Evolutionary conservation across 2,113 vertebrate species (phyloP), one percentile per base, ranked within the genome.

Genomic region (Galemys pyrenaicus): DNA sequence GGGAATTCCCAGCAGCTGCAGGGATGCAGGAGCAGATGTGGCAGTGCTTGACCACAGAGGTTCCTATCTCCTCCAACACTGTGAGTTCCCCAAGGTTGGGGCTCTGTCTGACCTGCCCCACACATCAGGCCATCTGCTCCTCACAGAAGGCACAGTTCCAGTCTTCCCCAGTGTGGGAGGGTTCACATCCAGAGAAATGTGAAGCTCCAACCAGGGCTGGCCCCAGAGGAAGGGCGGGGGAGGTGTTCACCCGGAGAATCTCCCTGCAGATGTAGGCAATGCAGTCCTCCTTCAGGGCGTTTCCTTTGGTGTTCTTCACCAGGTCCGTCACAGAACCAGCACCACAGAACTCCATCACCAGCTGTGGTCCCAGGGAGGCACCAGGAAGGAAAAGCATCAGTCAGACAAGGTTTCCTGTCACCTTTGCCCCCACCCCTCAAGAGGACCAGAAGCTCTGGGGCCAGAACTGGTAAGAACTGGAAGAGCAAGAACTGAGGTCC

Each of bases 321-420:
- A 99, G 97, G 96, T 99, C 99, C 0, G 99, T 99, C 89, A 99
- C 99, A 0, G 99, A 99, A 11, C 99, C 99, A 0, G 99, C 99
- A 0, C 99, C 99, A 37, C 99, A 99, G 93, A 99, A 99, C 98
- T 99, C 99, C 99, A 99, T 99, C 93, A 99, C 99, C 97, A 99
- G 98, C 99, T 99, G 56, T 5, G 94, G 28, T 37, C 32, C 92
- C 94, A 51, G 86, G 37, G 54, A 73, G 77, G 54, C 81, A 54
- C 7, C 54, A 2, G 0, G 74, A 62, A 90, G 73, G 84, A n/a
- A 70, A 79, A 87, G n/a, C 6, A 56, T 10, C 28, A 1, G 37
- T 92, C 65, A 95, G 67, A 39, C 46, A 75, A 58, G 70, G n/a
- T 67, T 37, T 64, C 54, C 41, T 4, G 54, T 22, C 20, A 20